These are phyloP conservation scores for Boleophthalmus pectinirostris DNA, from an alignment of 2,113 vertebrate species.

Conservation along the genomic window DNA sequence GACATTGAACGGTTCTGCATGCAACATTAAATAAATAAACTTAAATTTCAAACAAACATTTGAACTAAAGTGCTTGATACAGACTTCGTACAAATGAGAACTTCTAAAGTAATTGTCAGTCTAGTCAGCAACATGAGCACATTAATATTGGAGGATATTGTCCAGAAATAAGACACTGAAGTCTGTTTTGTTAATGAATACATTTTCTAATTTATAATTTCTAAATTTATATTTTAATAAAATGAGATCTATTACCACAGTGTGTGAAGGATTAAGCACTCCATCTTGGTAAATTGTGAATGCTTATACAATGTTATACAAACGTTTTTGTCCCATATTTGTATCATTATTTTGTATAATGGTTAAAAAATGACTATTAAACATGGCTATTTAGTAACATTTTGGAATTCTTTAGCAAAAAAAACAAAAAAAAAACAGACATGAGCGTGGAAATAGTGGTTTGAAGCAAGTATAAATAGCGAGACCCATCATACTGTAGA, in stretches of 20 bases:
- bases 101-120: constrained; percentile 59
- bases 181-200: not conserved
- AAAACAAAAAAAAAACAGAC: not conserved
- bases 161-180: constrained; percentile 1
- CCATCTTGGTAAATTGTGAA: not conserved
- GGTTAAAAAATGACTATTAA: not conserved
- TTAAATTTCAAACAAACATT: constrained; percentile 10
- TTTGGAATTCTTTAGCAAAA: constrained; percentile 8
- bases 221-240: not conserved
- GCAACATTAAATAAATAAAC: constrained; percentile 48
- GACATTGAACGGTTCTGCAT: constrained; percentile 53
- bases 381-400: not conserved
- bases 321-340: constrained; percentile 6
- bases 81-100: constrained; percentile 36
- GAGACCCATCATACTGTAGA: not conserved
- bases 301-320: too few species aligned
- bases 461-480: constrained; percentile 20
- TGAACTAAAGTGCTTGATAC: constrained; percentile 55
- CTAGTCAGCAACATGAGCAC: constrained; percentile 13
- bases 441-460: constrained; percentile 1
- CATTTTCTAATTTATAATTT: not conserved
- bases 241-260: not conserved
- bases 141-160: not conserved
- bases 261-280: not conserved
- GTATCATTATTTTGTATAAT: not conserved